Evolutionary conservation across 2,113 vertebrate genomes (phyloP).

Genomic region (Rhagologus leucostigma): DNA sequence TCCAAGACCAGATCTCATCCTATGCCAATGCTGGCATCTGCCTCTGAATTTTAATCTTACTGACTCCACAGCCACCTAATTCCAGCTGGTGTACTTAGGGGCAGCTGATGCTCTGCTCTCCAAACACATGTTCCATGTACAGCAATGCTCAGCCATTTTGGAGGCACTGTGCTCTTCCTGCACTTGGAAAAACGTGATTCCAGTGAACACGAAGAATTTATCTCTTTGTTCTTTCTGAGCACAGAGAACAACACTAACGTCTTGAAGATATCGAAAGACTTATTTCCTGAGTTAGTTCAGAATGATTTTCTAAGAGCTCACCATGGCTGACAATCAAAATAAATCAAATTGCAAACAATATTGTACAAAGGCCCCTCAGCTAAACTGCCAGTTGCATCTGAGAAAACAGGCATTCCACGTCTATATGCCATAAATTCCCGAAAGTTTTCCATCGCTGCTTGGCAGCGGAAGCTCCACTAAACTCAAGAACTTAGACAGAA

Average conservation of each 20-base stretch:
- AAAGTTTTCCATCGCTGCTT: not conserved
- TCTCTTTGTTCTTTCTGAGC: not conserved
- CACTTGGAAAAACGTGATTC: not conserved
- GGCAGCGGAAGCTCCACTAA: not conserved
- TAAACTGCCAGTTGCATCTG: not conserved
- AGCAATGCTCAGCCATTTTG: not conserved
- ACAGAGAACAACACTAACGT: not conserved
- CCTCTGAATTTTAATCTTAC: not conserved
- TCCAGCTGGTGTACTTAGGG: not conserved
- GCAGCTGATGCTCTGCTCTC: not conserved
- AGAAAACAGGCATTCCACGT: not conserved
- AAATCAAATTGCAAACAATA: not conserved
- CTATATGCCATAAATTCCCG: not conserved
- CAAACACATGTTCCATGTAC: not conserved
- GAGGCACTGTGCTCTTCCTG: not conserved
- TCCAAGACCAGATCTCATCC: constrained; percentile 5
- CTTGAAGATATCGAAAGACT: not conserved
- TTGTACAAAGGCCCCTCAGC: not conserved
- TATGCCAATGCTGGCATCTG: not conserved
- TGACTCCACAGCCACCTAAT: not conserved
- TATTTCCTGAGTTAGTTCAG: not conserved
- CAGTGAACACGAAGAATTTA: not conserved
- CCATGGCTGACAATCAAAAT: not conserved
- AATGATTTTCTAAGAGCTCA: not conserved
- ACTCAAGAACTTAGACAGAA: not conserved